Percentiles rank a stretch among this genome's conserved stretches.
These are phyloP conservation scores for Cyanoliseus patagonus DNA, from an alignment of 2,113 vertebrate genomes.

Conservation along the genomic window DNA sequence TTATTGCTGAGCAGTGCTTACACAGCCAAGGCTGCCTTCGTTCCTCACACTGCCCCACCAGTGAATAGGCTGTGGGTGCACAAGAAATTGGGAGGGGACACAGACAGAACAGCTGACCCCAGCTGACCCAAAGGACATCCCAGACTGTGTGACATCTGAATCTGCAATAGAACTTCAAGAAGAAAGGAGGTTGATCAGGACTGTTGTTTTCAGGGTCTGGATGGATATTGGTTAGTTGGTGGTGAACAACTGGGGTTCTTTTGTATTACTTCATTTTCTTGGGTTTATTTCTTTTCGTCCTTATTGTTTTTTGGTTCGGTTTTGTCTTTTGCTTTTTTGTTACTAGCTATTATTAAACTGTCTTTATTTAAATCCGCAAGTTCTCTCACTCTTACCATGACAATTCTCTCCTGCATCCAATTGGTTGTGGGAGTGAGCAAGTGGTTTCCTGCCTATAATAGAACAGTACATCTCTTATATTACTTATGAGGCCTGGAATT, in stretches of 20 bases:
- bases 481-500: background rate
- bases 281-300: background rate
- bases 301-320: background rate
- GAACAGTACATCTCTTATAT: background rate
- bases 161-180: background rate
- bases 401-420: background rate
- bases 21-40: background rate
- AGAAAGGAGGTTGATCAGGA: background rate
- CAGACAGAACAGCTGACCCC: too few species aligned
- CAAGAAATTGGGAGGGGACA: too few species aligned
- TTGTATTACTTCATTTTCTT: background rate
- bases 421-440: rapidly evolving
- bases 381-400: background rate
- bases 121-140: background rate
- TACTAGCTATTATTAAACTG: background rate
- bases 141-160: background rate
- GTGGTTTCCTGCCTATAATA: background rate
- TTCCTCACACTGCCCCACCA: background rate
- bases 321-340: background rate
- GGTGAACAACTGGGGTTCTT: background rate
- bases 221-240: background rate
- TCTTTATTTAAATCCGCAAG: background rate
- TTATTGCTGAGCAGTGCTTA: background rate
- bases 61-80: too few species aligned
- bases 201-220: rapidly evolving